Base-by-base conservation (phyloP, 2,888 invertebrate genomes). In the Scaeva pyrastri region DNA sequence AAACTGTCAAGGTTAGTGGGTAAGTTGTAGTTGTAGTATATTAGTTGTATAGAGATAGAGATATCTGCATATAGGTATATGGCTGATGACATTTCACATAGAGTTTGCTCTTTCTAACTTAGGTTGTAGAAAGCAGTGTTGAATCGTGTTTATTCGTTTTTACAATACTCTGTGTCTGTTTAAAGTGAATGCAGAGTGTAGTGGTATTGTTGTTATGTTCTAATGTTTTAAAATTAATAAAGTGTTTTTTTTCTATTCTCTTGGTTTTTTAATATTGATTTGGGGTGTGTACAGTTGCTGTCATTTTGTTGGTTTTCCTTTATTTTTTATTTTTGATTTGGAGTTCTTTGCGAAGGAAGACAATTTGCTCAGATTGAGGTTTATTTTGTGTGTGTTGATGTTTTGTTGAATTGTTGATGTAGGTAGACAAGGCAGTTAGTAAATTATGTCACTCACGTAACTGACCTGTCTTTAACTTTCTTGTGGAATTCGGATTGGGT, bases 1-100 rank as follows among this genome's bases (percentile, higher is more conserved):
- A 26, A 66, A 64, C 82, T 77, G 82, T 82, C 85, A 86, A 86
- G 85, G 85, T 86, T 81, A 86, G 82, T 86, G 56, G 26, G 31
- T 56, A 36, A 66, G 52, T 48, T 23, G 50, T 78, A 21, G 43
- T 41, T 73, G 52, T 64, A 31, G n/a, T 43, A 4, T 36, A n/a
- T 31, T 56, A 56, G 31, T 31, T 56, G 5, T 31, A 52, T 55
- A 55, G 26, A n/a, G 2, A 52, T 52, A 52, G 1, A 11, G 21
- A 21, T 21, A 50, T n/a, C n/a, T n/a, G n/a, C 4, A 23, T 3
- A 1, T 23, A 10, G 8, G 1, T 2, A 12, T 52, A 52, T 26
- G 31, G 31, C 5, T 31, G 8, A 31, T 31, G 31, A 31, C n/a
- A 8, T 2, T 5, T 26, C 39, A 12, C 3, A 52, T 7, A 23